Base-by-base conservation (phyloP, 2,113 vertebrate genomes). In the Nothoprocta pentlandii region DNA sequence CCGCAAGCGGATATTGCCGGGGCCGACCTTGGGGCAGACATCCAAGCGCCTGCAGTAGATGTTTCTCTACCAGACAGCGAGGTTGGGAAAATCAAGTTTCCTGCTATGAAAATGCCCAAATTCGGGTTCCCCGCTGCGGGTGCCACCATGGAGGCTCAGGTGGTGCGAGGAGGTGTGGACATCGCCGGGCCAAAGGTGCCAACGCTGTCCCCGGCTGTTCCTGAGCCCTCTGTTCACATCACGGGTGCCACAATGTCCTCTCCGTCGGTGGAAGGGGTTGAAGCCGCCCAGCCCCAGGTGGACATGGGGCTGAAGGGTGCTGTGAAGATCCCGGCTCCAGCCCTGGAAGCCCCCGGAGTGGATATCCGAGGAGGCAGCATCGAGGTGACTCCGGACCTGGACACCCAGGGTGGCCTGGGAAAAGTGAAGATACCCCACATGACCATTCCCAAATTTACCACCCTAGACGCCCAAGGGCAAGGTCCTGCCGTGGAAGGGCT, bases 91-190 rank as follows among this genome's bases (percentile, higher is more conserved):
- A 73, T 98, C 88, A 96, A 96, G 67, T 95, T 98, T 17, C 98
- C 97, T 1, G 3, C 54, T 1, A 13, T 98, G 54, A 98, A 97
- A 75, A 76, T 96, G 75, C 98, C 98, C 47, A 97, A 89, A 64
- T 98, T 98, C 4, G 96, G 97, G 26, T 56, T 98, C 62, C 67
- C 56, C 0, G 4, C 56, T 0, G 20, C 44, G 1, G 46, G 80
- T 2, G 19, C 69, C 1, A 36, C 77, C 20, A 1, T 5, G 0
- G 87, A 94, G 1, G 90, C 77, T 16, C 85, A 23, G 9, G 14
- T 14, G 2, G 76, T 83, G 0, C 89, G 41, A 23, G 83, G 13
- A 30, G 84, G 42, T 13, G 2, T 34, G n/a, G 69, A 5, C 7
- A 4, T 89, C 34, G 85, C 75, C 17, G 11, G 10, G 6, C 89